Evolutionary conservation across 2,888 invertebrate genomes (phyloP), one percentile per base, ranked within the genome.

Genomic region (Drosophila recens): DNA sequence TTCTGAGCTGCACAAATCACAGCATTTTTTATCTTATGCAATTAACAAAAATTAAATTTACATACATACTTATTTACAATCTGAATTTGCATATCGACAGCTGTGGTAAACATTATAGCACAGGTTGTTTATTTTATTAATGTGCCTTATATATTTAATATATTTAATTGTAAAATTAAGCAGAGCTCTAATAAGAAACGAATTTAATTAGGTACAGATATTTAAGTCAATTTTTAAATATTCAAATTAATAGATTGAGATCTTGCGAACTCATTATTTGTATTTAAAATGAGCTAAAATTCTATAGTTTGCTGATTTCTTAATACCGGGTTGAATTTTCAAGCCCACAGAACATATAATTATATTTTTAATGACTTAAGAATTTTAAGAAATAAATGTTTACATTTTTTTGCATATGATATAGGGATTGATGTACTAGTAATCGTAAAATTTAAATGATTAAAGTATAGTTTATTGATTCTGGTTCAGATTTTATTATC

Each of bases 1-100:
- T 17, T n/a, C 11, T 8, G 10, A 23, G 48, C 9, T 4, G 20
- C 13, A 30, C 45, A 42, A 54, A 57, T 69, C 57, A 23, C 27
- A 52, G 38, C 53, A 51, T 33, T n/a, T 30, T 11, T 36, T 20
- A 38, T 40, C 9, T 43, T 48, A 33, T 51, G 34, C 30, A 67
- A 30, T 54, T 40, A 48, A 67, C 30, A n/a, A 48, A 30, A 27
- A 10, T 20, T 20, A 0, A 8, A 33, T 42, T 42, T 27, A 17
- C 10, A 40, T 27, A 17, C 10, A 40, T 27, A 53, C 11, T 40
- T 46, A 34, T 23, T 2, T 46, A 13, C 13, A 27, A 30, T 23
- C 42, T 17, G 15, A 11, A 9, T 15, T 30, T 6, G 38, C 15
- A 11, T 27, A 54, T 54, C 11, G 52, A 56, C 43, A 43, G 56